phyloP scores from a whole-genome alignment of 2,888 invertebrate species.

The Rhorus exstirpatorius region DNA sequence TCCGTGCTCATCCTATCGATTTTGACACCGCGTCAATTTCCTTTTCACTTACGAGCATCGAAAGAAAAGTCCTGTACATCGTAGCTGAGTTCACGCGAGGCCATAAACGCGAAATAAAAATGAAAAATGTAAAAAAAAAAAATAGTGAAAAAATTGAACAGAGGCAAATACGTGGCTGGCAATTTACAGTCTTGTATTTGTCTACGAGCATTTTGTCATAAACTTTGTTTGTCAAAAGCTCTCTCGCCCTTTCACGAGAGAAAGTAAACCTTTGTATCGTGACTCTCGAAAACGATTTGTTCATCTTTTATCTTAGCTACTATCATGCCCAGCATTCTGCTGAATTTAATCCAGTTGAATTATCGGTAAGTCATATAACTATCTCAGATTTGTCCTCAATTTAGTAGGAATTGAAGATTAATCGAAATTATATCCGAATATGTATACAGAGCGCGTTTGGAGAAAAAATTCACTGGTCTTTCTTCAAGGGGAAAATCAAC shows the following conservation, averaged over 20 bases:
- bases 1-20: slow-evolving; percentile 11
- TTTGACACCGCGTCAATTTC: slow-evolving; percentile 6
- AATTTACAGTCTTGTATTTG: slow-evolving; percentile 39
- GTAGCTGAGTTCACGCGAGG: slow-evolving; percentile 42
- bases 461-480: too few relatives aligned
- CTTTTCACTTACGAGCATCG: slow-evolving; percentile 44
- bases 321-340: slow-evolving; percentile 5
- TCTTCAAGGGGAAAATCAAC: too few relatives aligned
- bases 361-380: neutral
- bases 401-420: too few relatives aligned
- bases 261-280: slow-evolving; percentile 15
- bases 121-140: slow-evolving; percentile 13
- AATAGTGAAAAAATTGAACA: slow-evolving; percentile 21
- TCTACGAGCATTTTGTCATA: neutral
- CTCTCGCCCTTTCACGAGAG: slow-evolving; percentile 12
- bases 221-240: slow-evolving; percentile 28
- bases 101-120: neutral
- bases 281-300: slow-evolving; percentile 17
- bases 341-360: slow-evolving; percentile 18
- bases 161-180: slow-evolving; percentile 38
- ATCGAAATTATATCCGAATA: too few relatives aligned
- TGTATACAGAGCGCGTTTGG: too few relatives aligned
- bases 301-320: neutral
- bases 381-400: neutral
- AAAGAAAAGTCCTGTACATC: slow-evolving; percentile 52